A percentile compares a stretch with the other conserved stretches of the same genome.
Evolutionary conservation across 2,113 vertebrate genomes (phyloP).

Genomic region (Lepidothrix coronata): DNA sequence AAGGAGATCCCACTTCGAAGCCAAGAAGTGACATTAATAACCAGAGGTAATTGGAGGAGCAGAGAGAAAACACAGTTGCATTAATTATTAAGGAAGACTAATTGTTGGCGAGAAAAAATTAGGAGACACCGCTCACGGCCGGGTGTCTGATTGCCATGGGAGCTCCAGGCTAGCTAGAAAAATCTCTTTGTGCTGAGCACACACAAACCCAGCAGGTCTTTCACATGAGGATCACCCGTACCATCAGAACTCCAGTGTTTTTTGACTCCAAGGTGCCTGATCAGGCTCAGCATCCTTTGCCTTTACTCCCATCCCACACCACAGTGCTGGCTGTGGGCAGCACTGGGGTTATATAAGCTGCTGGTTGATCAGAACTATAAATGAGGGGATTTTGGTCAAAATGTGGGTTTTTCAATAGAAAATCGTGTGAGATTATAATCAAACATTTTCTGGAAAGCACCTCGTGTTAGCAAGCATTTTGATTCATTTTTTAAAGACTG

Average conservation of each 20-base stretch:
- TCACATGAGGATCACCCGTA: neutral
- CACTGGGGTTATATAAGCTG: neutral
- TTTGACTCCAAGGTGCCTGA: neutral
- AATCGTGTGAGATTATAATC: neutral
- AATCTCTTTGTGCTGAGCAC: neutral
- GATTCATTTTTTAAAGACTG: neutral
- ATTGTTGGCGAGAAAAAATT: neutral
- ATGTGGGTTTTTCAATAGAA: neutral
- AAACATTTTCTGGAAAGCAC: slow-evolving; percentile 20
- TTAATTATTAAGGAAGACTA: neutral
- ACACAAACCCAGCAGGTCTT: neutral
- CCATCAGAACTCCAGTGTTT: accelerated
- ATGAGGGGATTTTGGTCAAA: neutral
- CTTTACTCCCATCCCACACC: neutral
- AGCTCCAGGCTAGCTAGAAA: neutral
- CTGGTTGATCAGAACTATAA: neutral
- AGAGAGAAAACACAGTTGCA: neutral
- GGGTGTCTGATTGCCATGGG: neutral
- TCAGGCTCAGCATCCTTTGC: neutral
- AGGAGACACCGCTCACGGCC: neutral
- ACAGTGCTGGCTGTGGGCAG: accelerated
- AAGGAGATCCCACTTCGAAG: neutral
- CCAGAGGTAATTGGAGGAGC: neutral
- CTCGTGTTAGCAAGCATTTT: neutral
- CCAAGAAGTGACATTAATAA: neutral